These are phyloP conservation scores for Arnoldichthys spilopterus DNA, from an alignment of 2,797 vertebrate species.

Conservation along the genomic window DNA sequence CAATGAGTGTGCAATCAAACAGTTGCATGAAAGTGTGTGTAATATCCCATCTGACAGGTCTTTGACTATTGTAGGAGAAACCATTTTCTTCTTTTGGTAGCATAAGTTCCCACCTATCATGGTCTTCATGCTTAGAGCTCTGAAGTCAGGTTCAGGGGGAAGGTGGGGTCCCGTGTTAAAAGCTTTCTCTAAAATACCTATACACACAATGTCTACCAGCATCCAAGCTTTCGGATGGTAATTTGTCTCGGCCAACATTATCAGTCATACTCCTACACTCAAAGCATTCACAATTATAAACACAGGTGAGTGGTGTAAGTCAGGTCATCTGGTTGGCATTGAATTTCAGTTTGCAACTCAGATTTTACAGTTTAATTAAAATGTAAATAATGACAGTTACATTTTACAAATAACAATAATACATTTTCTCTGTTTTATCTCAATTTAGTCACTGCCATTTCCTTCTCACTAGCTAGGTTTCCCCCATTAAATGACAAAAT, in stretches of 20 bases:
- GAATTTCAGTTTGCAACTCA: no score
- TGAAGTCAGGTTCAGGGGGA: slow-evolving; percentile 19
- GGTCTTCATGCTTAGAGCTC: slow-evolving; percentile 2
- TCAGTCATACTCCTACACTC: background rate
- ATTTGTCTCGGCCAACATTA: background rate
- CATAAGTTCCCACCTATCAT: slow-evolving; percentile 49
- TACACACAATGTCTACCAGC: background rate
- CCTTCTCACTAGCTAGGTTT: no score
- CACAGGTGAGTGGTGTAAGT: no score
- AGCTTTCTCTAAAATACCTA: slow-evolving; percentile 14
- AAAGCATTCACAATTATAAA: background rate
- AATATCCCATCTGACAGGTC: slow-evolving; percentile 16
- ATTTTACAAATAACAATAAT: no score
- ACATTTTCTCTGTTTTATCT: no score
- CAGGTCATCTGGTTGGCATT: no score
- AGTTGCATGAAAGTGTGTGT: background rate
- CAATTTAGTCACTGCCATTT: no score
- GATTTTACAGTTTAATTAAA: no score
- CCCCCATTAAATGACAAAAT: no score
- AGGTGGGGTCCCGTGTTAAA: slow-evolving; percentile 24
- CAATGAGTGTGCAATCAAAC: no score
- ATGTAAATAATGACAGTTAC: no score
- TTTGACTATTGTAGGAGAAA: slow-evolving; percentile 35
- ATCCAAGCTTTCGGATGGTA: background rate
- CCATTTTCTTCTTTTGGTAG: slow-evolving; percentile 21